These are phyloP conservation scores for Muscina levida DNA, from an alignment of 2,888 invertebrate genomes.

Conservation along the genomic window DNA sequence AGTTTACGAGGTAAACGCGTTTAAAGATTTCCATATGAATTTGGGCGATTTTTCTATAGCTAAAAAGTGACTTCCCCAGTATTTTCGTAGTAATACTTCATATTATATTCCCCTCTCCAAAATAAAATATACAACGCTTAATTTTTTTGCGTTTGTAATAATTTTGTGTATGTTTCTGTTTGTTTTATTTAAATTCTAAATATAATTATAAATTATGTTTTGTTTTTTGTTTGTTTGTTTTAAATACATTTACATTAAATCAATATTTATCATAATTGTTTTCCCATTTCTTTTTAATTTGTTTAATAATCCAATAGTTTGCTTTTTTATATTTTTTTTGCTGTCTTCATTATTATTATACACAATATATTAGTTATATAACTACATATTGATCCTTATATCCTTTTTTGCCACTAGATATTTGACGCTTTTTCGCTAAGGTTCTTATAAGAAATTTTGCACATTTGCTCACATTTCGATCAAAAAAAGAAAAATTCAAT, in stretches of 20 bases:
- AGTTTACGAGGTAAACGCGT: no score
- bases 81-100: no score
- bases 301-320: slow-evolving; percentile 47
- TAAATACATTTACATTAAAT: slow-evolving; percentile 63
- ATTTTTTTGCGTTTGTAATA: slow-evolving; percentile 47
- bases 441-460: slow-evolving; percentile 28
- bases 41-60: no score
- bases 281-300: slow-evolving; percentile 49
- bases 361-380: slow-evolving; percentile 52
- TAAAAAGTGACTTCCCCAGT: no score
- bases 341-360: slow-evolving; percentile 49
- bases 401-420: slow-evolving; percentile 47
- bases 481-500: slow-evolving; percentile 20
- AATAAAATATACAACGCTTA: no score
- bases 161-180: slow-evolving; percentile 58
- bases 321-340: no score
- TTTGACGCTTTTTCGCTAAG: slow-evolving; percentile 15
- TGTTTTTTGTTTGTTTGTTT: no score
- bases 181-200: slow-evolving; percentile 62
- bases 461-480: slow-evolving; percentile 45
- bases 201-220: slow-evolving; percentile 64
- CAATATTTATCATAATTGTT: slow-evolving; percentile 47
- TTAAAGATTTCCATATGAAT: no score
- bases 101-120: no score
- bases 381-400: slow-evolving; percentile 50